phyloP scores from a whole-genome alignment of 2,797 vertebrate species.

The Chloroceryle inda region DNA sequence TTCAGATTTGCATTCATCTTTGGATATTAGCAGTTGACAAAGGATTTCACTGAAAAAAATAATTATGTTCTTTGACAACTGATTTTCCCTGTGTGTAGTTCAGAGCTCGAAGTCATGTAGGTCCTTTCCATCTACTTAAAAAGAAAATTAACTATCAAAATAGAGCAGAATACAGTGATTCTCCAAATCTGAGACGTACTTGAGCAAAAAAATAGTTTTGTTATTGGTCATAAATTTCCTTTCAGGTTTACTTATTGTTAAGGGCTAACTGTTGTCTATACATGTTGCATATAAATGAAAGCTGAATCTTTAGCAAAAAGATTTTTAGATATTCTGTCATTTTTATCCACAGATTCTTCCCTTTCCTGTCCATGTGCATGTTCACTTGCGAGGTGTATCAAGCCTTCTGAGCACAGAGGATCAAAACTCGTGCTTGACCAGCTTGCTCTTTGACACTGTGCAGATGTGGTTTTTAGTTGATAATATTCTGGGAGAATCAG shows the following conservation, averaged over 20 bases:
- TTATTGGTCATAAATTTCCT: not conserved
- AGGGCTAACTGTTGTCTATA: not conserved
- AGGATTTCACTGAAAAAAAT: not conserved
- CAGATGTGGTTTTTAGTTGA: not conserved
- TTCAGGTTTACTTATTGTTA: not conserved
- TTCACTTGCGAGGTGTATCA: not conserved
- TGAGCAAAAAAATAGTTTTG: not conserved
- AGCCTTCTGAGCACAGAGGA: not conserved
- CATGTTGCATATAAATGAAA: not conserved
- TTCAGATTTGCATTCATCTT: not conserved
- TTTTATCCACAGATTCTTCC: not conserved
- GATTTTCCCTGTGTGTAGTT: not conserved
- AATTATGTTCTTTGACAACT: not conserved
- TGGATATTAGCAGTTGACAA: not conserved
- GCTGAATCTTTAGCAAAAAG: not conserved
- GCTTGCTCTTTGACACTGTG: not conserved
- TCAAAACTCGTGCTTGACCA: not conserved
- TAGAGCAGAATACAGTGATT: not conserved
- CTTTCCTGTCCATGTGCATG: fast-evolving
- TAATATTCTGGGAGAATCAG: not conserved
- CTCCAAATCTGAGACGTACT: not conserved
- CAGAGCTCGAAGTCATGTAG: not conserved
- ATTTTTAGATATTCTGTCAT: fast-evolving
- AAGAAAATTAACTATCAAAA: not conserved
- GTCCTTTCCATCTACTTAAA: not conserved